Base-by-base conservation (phyloP, 1,140 invertebrate species). In the Pantala flavescens region DNA sequence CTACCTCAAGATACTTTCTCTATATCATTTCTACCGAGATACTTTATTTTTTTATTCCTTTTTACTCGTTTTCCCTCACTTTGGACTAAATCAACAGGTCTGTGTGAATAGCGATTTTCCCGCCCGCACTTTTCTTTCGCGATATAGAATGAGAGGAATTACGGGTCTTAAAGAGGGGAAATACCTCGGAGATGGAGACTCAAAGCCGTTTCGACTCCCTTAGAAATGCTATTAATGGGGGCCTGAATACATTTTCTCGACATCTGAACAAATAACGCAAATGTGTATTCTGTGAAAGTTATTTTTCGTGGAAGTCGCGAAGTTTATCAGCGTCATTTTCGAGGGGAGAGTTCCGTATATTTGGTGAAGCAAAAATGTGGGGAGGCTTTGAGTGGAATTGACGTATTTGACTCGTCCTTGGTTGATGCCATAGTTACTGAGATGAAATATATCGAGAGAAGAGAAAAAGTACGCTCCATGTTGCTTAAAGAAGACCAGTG, bases 41-140 rank as follows among this genome's bases (percentile, higher is more conserved):
- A 5, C 12, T 16, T 63, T 63, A 19, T 21, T 21, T 19, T 63
- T 21, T 21, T 63, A 1, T 1, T 63, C 28, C 28, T 19, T 63
- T 63, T 63, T 21, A 3, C n/a, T 63, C 49, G 49, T 63, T 63
- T 63, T 63, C 49, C 49, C 12, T 63, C 49, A 63, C 49, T 7
- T 63, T 63, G 16, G 49, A 21, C 49, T 63, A 63, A 63, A 63
- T 63, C 49, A 63, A 63, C 49, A 63, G 49, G 49, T 63, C 49
- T 63, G 49, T 63, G 49, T 63, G 49, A 63, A 63, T 63, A 63
- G 49, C 49, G 49, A 63, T 63, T 63, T 63, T 21, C n/a, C 16
- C 49, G 5, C 49, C 49, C n/a, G 49, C 49, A 16, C 49, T 21
- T 5, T 63, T 63, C 49, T 21, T 19, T 63, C 49, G n/a, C 3